A percentile compares a stretch with the other conserved stretches of the same genome.
Evolutionary conservation across 2,797 vertebrate genomes (phyloP).

Genomic region (Rousettus madagascariensis): DNA sequence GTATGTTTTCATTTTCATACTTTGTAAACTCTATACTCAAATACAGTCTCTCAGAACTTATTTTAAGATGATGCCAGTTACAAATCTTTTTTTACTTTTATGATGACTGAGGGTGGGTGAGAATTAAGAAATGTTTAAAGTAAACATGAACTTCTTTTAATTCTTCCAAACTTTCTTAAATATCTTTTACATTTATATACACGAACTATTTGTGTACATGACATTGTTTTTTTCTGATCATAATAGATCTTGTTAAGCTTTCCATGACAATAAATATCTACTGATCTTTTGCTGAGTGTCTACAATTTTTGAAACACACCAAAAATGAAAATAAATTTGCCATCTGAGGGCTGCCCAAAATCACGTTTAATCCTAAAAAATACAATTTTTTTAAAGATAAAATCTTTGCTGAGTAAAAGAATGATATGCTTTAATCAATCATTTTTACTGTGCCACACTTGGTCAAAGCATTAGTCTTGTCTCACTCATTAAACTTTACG

Average conservation of each 20-base stretch:
- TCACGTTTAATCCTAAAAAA: neutral
- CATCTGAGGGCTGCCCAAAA: neutral
- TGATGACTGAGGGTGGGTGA: neutral
- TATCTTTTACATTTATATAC: neutral
- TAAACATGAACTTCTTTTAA: neutral
- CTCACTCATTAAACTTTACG: fast-evolving
- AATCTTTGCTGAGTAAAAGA: neutral
- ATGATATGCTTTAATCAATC: neutral
- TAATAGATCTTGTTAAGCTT: neutral
- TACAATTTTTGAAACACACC: neutral
- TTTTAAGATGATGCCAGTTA: neutral
- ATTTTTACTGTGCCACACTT: fast-evolving
- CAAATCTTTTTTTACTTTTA: neutral
- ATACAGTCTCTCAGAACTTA: neutral
- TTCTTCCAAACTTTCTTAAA: neutral
- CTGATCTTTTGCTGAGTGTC: neutral
- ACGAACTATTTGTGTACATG: fast-evolving
- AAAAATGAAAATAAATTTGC: neutral
- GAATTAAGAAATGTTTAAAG: neutral
- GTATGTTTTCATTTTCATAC: neutral
- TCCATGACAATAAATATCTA: neutral
- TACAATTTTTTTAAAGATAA: neutral
- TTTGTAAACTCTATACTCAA: neutral
- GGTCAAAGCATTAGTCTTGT: neutral
- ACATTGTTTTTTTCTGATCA: neutral